A percentile compares a stretch with the other conserved stretches of the same genome.
Conservation (phyloP, 1,140 invertebrate species). For the Ptiloglossa arizonensis region DNA sequence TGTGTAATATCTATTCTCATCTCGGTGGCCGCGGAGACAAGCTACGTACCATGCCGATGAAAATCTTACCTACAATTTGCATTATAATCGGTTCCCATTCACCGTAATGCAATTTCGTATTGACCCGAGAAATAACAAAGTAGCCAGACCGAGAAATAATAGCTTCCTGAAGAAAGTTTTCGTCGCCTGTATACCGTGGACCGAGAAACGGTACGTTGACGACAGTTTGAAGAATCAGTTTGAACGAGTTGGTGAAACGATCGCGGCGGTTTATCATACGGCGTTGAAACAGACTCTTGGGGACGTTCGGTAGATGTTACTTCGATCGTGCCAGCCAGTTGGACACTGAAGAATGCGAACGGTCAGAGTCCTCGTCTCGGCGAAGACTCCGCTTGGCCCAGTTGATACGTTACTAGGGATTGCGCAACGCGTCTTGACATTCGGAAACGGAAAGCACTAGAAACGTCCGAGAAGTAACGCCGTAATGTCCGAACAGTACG, state of each 20-base stretch:
- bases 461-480: neutral
- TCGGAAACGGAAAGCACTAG: neutral
- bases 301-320: neutral
- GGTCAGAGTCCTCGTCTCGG: constrained; percentile 9
- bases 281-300: too few species aligned
- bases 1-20: too few species aligned
- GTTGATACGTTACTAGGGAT: neutral
- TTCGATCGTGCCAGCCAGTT: constrained; percentile 5
- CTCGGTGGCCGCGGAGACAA: too few species aligned
- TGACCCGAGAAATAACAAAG: neutral
- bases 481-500: neutral
- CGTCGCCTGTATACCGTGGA: neutral
- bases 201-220: neutral
- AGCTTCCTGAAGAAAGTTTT: constrained; percentile 20
- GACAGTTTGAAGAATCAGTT: neutral
- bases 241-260: neutral
- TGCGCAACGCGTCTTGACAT: constrained; percentile 13
- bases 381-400: constrained; percentile 18
- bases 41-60: neutral
- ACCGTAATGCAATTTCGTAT: neutral
- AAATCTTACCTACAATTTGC: constrained; percentile 11
- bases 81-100: neutral
- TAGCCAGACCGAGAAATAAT: constrained; percentile 1
- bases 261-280: neutral
- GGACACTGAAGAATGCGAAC: constrained; percentile 43